These are phyloP conservation scores for Drosophila mayaguana DNA, from an alignment of 2,888 invertebrate species.

Conservation along the genomic window DNA sequence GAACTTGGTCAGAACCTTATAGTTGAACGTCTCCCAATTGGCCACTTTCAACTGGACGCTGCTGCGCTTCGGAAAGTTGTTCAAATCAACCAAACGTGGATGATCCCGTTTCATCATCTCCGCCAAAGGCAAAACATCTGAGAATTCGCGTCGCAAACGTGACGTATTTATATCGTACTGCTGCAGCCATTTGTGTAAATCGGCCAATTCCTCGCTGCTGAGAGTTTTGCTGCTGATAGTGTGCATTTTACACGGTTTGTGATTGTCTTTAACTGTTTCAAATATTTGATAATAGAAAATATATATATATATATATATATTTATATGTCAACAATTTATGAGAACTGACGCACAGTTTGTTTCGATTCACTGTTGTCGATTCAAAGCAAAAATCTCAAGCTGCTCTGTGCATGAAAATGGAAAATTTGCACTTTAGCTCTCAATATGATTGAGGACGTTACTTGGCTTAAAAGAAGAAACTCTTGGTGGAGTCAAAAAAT, in stretches of 20 bases:
- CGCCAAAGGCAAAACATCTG: constrained; percentile 89
- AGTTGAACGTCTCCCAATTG: constrained; percentile 92
- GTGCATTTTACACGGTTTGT: constrained; percentile 46
- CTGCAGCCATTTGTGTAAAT: constrained; percentile 64
- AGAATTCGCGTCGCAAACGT: constrained; percentile 89
- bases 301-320: constrained; percentile 4
- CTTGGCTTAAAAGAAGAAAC: not conserved
- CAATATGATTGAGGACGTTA: not conserved
- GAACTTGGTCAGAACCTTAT: constrained; percentile 89
- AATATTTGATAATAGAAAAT: constrained; percentile 9
- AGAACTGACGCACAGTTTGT: constrained; percentile 16
- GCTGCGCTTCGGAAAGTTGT: constrained; percentile 91
- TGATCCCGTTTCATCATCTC: constrained; percentile 90
- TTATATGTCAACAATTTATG: constrained; percentile 6
- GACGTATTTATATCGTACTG: constrained; percentile 46
- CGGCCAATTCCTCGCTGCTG: constrained; percentile 50
- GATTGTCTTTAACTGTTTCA: not conserved
- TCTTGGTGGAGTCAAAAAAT: not conserved
- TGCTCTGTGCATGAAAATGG: not conserved
- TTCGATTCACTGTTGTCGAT: constrained; percentile 1
- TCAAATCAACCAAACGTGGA: constrained; percentile 91
- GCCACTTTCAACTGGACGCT: constrained; percentile 89
- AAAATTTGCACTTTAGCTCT: not conserved
- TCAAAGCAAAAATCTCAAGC: not conserved
- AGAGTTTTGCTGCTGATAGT: constrained; percentile 47